Base-by-base conservation (phyloP, 37 sponge, comb jelly and placozoan species). In the Aplysina aerophoba region DNA sequence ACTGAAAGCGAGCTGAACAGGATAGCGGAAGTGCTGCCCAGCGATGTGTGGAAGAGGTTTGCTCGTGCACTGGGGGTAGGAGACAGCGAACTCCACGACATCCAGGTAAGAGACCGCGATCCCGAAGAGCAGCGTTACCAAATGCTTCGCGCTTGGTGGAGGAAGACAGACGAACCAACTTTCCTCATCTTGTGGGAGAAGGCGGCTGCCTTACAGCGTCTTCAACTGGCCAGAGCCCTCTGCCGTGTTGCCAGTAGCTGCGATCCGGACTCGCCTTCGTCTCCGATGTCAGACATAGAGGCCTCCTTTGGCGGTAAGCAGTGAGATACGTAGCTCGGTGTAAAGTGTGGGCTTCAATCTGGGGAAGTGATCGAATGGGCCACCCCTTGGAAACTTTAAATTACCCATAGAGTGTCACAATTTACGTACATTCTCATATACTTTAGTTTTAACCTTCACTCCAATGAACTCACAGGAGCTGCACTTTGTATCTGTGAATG, bases 131-230 rank as follows among this genome's bases (percentile, higher is more conserved):
- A 75, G 54, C 44, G 78, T 0, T 75, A 75, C 39, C 78, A 75
- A 44, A 75, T 75, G 78, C 16, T 75, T 36, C 31, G 78, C 0
- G 24, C 44, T 24, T 75, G 78, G 78, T 75, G 78, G 78, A 24
- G 13, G 4, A 22, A 17, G 54, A 40, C 25, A 14, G 78, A 75
- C 3, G 22, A 30, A 15, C 78, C 78, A 30, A 19, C 15, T 44
- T 75, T 44, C 54, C 39, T 11, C 20, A 36, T 50, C 6, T 44
- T 75, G 15, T 75, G 54, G 16, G 21, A 40, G 37, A 44, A 53
- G 2, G 78, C 78, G 6, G 12, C 4, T 0, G 53, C 20, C 20
- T 12, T 69, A 69, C 71, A 69, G 34, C 71, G 71, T 30, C 1
- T 6, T n/a, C 71, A 69, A 69, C 71, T 69, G 15, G 28, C 17